Conservation (phyloP, 2,888 invertebrate species). For the Calliscelio sp. region DNA sequence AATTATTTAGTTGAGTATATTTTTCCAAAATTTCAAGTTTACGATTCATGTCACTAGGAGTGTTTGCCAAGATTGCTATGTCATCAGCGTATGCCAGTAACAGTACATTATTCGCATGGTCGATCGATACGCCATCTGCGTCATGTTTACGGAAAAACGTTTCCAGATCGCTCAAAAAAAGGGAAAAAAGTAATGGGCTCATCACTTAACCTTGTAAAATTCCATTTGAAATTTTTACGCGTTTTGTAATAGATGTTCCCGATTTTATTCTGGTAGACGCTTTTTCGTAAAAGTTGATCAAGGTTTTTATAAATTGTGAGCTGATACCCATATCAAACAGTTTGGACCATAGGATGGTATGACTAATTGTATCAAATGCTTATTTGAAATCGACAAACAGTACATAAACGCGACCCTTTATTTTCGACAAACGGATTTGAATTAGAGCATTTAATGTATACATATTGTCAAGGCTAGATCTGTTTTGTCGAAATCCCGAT, state of each 20-base stretch:
- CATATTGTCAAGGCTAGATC: not conserved
- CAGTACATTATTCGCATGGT: not conserved
- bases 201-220: not conserved
- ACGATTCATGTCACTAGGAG: not conserved
- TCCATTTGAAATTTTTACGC: not conserved
- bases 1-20: not conserved
- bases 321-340: not conserved
- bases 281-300: slow-evolving; percentile 4
- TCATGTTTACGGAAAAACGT: not conserved
- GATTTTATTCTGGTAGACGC: not conserved
- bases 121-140: not conserved
- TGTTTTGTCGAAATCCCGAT: not conserved
- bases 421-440: not conserved
- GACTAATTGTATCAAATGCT: not conserved
- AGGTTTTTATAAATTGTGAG: not conserved
- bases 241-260: not conserved
- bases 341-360: not conserved
- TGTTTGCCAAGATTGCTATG: not conserved
- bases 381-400: not conserved
- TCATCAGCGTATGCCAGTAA: slow-evolving; percentile 7
- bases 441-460: not conserved
- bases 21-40: not conserved
- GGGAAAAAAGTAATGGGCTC: slow-evolving; percentile 1
- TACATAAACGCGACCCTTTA: not conserved
- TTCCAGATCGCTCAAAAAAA: slow-evolving; percentile 8